Base-by-base conservation (phyloP, 2,797 vertebrate genomes). In the Rhinella marina region DNA sequence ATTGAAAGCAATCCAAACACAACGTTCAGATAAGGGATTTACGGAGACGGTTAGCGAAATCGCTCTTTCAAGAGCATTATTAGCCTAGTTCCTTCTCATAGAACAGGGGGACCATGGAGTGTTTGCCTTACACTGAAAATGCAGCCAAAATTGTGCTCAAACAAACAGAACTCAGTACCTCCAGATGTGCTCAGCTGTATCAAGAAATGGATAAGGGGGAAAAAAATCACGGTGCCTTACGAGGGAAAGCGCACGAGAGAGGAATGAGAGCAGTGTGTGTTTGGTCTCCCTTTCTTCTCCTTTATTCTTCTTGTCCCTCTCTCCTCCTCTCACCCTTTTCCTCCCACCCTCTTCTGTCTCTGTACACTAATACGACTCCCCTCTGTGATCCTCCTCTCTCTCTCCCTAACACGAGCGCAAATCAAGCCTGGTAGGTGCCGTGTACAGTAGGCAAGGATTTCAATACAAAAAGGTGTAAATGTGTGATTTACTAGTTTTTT, bases 1-100 rank as follows among this genome's bases (percentile, higher is more conserved):
- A 89, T 78, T 89, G 88, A 86, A 89, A 89, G 88, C 84, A 84
- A 86, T 89, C 61, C 72, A 89, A 89, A 89, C 88, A 89, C 56
- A 68, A 72, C 23, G 48, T 61, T 54, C 75, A 73, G 88, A 89
- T 83, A 89, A 82, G 72, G 16, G 84, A 10, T 83, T 79, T 27
- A 80, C 59, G 62, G 88, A 87, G 73, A 84, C 61, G 61, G 41
- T 86, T 17, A 87, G 73, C 25, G 41, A 81, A 89, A 86, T 89
- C 88, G 78, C 88, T 57, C 59, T 88, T 88, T 88, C 72, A 89
- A 87, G 85, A 89, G 88, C 73, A 64, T 89, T 86, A 89, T 89
- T 87, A 89, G 62, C 64, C 64, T 56, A 87, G 88, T 86, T 86
- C 85, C 85, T 89, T 89, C 85, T 81, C 81, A 87, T 72, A 48